phyloP scores from a whole-genome alignment of 2,113 vertebrate genomes.

The Saccopteryx leptura region DNA sequence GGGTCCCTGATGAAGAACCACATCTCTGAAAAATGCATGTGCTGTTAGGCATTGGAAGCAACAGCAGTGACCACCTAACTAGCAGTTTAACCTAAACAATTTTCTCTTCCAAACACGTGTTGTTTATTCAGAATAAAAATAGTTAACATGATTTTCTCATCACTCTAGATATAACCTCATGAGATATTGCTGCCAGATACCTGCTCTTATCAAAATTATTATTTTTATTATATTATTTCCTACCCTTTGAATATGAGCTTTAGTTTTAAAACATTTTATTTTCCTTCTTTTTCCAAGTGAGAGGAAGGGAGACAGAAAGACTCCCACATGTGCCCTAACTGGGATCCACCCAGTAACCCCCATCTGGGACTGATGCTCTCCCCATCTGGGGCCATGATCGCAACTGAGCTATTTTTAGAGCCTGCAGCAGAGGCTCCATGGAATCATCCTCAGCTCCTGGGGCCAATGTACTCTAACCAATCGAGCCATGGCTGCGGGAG shows the following conservation, averaged over 20 bases:
- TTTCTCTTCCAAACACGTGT: background rate
- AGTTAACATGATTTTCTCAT: constrained; percentile 26
- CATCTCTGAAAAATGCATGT: background rate
- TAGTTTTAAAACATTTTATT: background rate
- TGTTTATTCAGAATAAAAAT: background rate
- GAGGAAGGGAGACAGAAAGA: too few species aligned
- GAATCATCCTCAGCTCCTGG: too few species aligned
- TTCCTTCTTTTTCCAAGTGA: too few species aligned
- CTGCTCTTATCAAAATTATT: background rate
- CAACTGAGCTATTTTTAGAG: too few species aligned
- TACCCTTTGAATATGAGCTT: background rate
- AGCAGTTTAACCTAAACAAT: background rate
- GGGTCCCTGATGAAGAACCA: background rate
- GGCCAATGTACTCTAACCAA: too few species aligned
- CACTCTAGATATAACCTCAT: background rate
- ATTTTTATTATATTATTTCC: background rate
- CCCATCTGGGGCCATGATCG: too few species aligned
- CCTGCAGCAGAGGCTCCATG: too few species aligned
- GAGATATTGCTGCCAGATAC: background rate
- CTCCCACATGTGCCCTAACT: too few species aligned
- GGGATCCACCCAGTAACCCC: too few species aligned
- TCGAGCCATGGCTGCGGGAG: too few species aligned
- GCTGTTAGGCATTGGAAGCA: background rate
- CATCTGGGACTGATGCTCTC: too few species aligned
- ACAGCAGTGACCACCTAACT: background rate